Evolutionary conservation across 2,113 vertebrate genomes (phyloP).

Genomic region (Gallinago undulata): DNA sequence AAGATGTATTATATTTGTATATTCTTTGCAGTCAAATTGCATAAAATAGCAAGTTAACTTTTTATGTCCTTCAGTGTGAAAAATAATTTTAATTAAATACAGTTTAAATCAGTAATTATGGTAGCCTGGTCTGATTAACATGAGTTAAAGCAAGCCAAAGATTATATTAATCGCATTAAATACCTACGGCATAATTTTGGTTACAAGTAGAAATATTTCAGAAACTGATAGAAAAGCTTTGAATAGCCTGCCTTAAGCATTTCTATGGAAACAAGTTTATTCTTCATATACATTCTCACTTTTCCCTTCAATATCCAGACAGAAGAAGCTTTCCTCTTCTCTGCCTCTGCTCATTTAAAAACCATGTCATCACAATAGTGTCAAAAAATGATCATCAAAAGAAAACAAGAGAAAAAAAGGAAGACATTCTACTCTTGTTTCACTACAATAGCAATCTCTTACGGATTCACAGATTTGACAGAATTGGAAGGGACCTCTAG

Average conservation of each 20-base stretch:
- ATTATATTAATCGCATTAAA: not conserved
- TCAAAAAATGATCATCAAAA: not conserved
- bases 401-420: not conserved
- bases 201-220: not conserved
- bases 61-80: not conserved
- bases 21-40: not conserved
- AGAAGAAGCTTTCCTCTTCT: not conserved
- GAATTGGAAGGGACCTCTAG: too few species aligned
- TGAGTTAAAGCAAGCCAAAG: not conserved
- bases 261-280: not conserved
- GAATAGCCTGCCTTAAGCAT: not conserved
- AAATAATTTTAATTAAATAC: not conserved
- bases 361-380: not conserved
- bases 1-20: not conserved
- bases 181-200: not conserved
- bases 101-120: not conserved
- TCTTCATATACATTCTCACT: not conserved
- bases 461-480: too few species aligned
- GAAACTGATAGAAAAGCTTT: not conserved
- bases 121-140: not conserved
- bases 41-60: not conserved
- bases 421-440: not conserved
- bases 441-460: not conserved
- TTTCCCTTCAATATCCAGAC: not conserved
- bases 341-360: not conserved